Evolutionary conservation across 2,113 vertebrate genomes (phyloP).

Genomic region (Alces alces): DNA sequence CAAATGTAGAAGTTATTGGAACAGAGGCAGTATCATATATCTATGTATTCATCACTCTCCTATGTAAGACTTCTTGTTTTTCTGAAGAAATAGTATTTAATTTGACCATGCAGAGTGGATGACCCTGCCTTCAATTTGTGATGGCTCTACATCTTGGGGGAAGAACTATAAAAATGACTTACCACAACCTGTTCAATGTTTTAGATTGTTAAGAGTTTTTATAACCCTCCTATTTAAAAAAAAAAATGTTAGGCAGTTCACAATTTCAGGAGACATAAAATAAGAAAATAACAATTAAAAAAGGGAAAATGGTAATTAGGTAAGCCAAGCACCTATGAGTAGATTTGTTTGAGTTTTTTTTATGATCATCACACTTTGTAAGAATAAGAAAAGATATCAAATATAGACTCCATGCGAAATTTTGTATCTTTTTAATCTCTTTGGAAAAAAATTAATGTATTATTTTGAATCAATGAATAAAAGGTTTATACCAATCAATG

Average conservation of each 20-base stretch:
- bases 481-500: not conserved
- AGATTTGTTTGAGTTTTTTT: not conserved
- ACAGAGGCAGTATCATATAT: not conserved
- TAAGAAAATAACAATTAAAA: not conserved
- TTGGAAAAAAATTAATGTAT: not conserved
- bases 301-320: not conserved
- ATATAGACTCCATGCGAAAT: not conserved
- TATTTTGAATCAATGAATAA: not conserved
- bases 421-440: not conserved
- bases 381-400: not conserved
- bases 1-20: not conserved
- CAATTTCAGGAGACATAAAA: not conserved
- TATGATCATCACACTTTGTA: not conserved
- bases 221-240: not conserved
- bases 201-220: not conserved
- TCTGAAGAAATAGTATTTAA: not conserved
- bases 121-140: not conserved
- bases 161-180: conserved; percentile 3
- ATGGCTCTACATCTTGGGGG: not conserved
- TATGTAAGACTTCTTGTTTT: not conserved
- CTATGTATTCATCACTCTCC: not conserved
- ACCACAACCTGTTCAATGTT: not conserved
- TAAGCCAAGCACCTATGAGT: not conserved
- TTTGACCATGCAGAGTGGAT: not conserved
- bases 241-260: not conserved